Conservation (phyloP, 1,140 invertebrate genomes). For the Mya arenaria region DNA sequence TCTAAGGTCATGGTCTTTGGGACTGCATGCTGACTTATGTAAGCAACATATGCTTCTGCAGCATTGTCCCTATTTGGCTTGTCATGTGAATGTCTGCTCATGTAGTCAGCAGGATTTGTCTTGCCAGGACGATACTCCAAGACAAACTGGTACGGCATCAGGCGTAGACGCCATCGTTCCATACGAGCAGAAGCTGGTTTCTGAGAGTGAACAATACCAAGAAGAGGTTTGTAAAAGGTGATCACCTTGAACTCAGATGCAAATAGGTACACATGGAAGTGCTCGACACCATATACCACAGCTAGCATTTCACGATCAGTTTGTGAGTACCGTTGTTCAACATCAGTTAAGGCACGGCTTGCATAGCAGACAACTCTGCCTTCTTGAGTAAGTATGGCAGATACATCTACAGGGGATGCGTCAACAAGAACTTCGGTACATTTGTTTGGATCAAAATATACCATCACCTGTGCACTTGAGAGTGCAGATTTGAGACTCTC, state of each 20-base stretch:
- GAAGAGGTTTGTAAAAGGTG: slow-evolving; percentile 57
- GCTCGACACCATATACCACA: slow-evolving; percentile 52
- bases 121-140: slow-evolving; percentile 54
- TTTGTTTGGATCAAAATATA: slow-evolving; percentile 37
- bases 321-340: slow-evolving; percentile 59
- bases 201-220: slow-evolving; percentile 51
- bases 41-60: slow-evolving; percentile 57
- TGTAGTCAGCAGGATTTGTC: slow-evolving; percentile 62
- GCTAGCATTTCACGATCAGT: slow-evolving; percentile 54
- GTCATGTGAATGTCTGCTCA: slow-evolving; percentile 52
- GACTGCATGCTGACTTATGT: slow-evolving; percentile 23
- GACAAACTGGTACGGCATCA: slow-evolving; percentile 54
- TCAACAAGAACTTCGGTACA: slow-evolving; percentile 65
- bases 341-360: slow-evolving; percentile 41
- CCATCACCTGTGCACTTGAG: slow-evolving; percentile 26
- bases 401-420: slow-evolving; percentile 75
- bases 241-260: slow-evolving; percentile 47
- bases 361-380: slow-evolving; percentile 24
- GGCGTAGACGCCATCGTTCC: slow-evolving; percentile 58
- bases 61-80: slow-evolving; percentile 38
- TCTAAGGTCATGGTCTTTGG: slow-evolving; percentile 48
- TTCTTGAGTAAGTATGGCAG: slow-evolving; percentile 74
- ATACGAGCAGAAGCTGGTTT: slow-evolving; percentile 50
- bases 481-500: slow-evolving; percentile 19
- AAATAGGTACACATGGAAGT: slow-evolving; percentile 53